These are phyloP conservation scores for Himalopsyche kuldschensis DNA, from an alignment of 2,888 invertebrate genomes.

Conservation along the genomic window DNA sequence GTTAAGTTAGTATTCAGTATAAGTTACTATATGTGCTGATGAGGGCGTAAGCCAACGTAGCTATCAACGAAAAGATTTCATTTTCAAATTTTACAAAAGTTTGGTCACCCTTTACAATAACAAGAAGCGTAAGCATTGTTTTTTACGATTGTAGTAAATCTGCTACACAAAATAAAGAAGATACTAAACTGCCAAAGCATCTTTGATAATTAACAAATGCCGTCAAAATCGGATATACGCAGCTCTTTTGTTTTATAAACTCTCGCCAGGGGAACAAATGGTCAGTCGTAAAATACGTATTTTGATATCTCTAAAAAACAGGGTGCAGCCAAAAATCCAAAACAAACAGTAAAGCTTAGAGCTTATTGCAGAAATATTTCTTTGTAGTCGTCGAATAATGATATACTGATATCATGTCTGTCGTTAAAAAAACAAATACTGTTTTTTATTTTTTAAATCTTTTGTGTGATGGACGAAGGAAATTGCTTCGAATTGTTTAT, in stretches of 20 bases:
- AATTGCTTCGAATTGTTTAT: too few relatives aligned
- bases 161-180: not conserved
- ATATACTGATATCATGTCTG: too few relatives aligned
- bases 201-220: constrained; percentile 12
- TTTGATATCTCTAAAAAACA: not conserved
- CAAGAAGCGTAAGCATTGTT: not conserved
- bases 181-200: constrained; percentile 8
- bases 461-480: too few relatives aligned
- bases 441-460: too few relatives aligned
- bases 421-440: too few relatives aligned
- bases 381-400: too few relatives aligned
- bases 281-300: not conserved
- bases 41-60: too few relatives aligned
- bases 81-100: too few relatives aligned
- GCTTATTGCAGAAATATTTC: too few relatives aligned
- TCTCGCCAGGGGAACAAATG: not conserved
- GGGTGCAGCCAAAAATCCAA: not conserved
- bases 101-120: not conserved
- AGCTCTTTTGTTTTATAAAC: not conserved
- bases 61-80: too few relatives aligned
- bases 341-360: not conserved
- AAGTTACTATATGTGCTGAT: too few relatives aligned
- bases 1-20: too few relatives aligned
- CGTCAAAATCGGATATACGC: not conserved
- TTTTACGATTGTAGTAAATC: constrained; percentile 19